Conservation (phyloP, 2,113 vertebrate genomes). For the Leptobrachium leishanense region DNA sequence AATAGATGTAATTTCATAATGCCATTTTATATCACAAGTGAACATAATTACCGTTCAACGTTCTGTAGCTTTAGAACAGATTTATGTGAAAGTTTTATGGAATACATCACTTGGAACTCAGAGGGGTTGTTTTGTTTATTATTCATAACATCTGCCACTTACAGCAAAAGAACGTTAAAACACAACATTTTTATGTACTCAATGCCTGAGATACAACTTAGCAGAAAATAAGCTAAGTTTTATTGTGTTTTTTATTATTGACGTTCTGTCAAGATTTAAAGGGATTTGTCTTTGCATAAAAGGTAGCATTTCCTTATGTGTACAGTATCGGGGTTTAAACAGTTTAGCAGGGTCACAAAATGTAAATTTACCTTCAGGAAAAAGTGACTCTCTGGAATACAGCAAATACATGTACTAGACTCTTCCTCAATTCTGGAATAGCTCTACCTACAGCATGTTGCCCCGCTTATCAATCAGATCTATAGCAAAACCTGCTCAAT, state of each 20-base stretch:
- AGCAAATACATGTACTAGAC: no score
- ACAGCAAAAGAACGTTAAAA: conserved; percentile 61
- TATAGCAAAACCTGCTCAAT: no score
- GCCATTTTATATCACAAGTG: conserved; percentile 41
- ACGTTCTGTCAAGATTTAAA: conserved; percentile 38
- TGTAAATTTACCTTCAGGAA: no score
- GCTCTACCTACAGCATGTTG: no score
- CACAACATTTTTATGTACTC: conserved; percentile 64
- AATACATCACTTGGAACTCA: conserved; percentile 62
- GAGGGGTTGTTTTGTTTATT: conserved; percentile 64
- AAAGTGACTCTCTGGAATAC: no score
- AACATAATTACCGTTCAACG: conserved; percentile 54
- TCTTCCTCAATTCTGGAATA: no score
- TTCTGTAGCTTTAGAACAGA: conserved; percentile 59
- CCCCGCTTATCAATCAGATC: no score
- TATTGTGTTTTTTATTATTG: conserved; percentile 50
- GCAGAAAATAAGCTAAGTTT: conserved; percentile 56
- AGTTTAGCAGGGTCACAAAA: no score
- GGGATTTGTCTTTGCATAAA: conserved; percentile 36
- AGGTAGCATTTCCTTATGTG: background rate
- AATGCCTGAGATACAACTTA: conserved; percentile 61
- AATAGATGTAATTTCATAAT: conserved; percentile 38
- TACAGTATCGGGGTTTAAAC: background rate
- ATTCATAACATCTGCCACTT: conserved; percentile 72
- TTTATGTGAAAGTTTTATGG: conserved; percentile 67